These are phyloP conservation scores for Numenius phaeopus DNA, from an alignment of 2,797 vertebrate genomes.

Conservation along the genomic window DNA sequence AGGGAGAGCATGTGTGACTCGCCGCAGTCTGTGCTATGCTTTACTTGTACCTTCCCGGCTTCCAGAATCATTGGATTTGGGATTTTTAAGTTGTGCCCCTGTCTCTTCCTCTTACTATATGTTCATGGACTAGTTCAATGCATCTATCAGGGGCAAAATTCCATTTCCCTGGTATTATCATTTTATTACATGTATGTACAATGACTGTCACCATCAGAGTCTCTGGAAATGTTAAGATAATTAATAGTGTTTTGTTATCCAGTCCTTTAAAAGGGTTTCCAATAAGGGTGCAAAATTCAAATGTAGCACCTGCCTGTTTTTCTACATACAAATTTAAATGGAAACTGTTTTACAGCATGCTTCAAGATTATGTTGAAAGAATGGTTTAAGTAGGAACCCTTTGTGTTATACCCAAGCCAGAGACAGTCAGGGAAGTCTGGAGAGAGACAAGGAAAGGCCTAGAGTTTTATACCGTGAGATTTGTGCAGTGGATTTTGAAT, in stretches of 20 bases:
- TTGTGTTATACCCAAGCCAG: neutral
- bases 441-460: neutral
- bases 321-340: neutral
- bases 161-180: neutral
- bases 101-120: neutral
- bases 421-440: neutral
- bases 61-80: neutral
- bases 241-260: neutral
- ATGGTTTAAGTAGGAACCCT: neutral
- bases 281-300: neutral
- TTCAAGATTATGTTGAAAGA: neutral
- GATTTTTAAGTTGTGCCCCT: neutral
- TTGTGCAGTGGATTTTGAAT: neutral
- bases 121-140: neutral
- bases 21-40: neutral
- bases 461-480: neutral
- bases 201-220: neutral
- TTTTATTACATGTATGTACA: neutral
- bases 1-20: neutral
- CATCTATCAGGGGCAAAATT: neutral
- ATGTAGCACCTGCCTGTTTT: neutral
- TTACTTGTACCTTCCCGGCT: neutral
- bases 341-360: neutral
- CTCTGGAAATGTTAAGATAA: neutral
- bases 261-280: neutral